Evolutionary conservation across 2,888 invertebrate species (phyloP), one percentile per base, ranked within the genome.

Genomic region (Hylaea fasciaria): DNA sequence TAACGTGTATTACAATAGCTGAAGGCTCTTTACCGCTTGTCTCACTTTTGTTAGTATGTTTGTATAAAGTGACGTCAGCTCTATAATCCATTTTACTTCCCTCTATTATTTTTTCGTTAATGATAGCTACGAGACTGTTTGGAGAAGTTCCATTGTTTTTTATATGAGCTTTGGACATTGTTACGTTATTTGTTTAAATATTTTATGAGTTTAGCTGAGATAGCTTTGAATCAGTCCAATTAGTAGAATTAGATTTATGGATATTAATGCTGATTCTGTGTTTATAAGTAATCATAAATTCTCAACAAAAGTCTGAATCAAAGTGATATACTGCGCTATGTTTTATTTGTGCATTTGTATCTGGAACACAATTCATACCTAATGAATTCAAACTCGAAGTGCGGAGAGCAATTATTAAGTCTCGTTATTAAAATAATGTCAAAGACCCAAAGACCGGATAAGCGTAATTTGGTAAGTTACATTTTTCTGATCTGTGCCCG

Each of bases 51-150:
- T 46, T 35, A 17, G 40, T 54, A 8, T 46, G 13, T 35, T n/a
- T n/a, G n/a, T n/a, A n/a, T n/a, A n/a, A n/a, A n/a, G 41, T 32
- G 39, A 47, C 55, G 50, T 60, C 49, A 54, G n/a, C 11, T 14
- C 45, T 7, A 41, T 59, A 53, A 49, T 52, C 46, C 43, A 53
- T 52, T 37, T 58, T 54, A 41, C n/a, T 48, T n/a, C 41, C 32
- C 12, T 41, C 22, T 39, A 46, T 52, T 53, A 48, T 53, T 43
- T 53, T 35, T 57, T 56, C 16, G 32, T 48, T 43, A 41, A 35
- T 48, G 22, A 22, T 17, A 41, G 48, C 37, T 45, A 11, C 32
- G 13, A 17, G 32, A 2, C 32, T 28, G 52, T 37, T 57, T 57
- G 41, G 41, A 52, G 14, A 52, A 35, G 41, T 41, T 39, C 22